Conservation (phyloP, 2,888 invertebrate genomes). For the Neoaliturus tenellus region DNA sequence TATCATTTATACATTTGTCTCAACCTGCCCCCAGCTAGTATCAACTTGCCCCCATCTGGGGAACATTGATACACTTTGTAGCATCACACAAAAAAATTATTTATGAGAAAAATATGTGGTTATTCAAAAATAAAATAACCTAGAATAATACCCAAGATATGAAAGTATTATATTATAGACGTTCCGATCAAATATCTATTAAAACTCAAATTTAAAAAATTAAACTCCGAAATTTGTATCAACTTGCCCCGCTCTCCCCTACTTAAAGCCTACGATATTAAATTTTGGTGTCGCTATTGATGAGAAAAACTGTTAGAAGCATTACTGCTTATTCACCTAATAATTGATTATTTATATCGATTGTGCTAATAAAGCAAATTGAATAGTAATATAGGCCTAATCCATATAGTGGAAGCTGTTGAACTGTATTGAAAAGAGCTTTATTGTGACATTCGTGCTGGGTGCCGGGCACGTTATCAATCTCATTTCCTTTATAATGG, state of each 20-base stretch:
- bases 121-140: not conserved
- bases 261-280: no score
- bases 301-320: no score
- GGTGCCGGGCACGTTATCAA: no score
- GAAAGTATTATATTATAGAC: not conserved
- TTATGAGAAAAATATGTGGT: not conserved
- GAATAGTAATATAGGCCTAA: no score
- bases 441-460: no score
- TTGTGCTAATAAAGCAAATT: no score
- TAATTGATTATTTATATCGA: no score
- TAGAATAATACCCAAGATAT: not conserved
- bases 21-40: not conserved
- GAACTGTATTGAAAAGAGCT: no score
- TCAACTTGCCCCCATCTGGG: conserved; percentile 3
- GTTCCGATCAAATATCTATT: not conserved
- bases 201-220: not conserved
- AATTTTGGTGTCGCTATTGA: no score
- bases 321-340: no score
- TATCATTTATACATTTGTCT: not conserved
- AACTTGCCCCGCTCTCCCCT: conserved; percentile 27
- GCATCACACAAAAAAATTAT: not conserved
- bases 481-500: no score
- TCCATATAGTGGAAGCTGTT: no score
- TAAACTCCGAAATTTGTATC: not conserved
- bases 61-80: not conserved